Conservation (phyloP, 2,797 vertebrate species). For the Poecilia gillii region DNA sequence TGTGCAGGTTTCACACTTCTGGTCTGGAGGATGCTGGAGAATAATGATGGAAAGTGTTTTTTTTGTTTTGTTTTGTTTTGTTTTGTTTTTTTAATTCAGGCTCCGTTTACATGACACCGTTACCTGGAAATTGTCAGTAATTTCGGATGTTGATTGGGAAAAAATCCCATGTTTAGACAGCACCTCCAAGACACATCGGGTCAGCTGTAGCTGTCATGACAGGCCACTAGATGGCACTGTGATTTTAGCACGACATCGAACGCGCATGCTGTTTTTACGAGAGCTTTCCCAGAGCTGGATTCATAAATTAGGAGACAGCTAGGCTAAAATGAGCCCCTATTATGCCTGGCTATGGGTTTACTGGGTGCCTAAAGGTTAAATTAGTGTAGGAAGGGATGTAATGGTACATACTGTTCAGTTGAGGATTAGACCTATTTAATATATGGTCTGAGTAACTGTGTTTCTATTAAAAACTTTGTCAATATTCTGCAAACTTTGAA, state of each 20-base stretch:
- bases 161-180: too few relatives aligned
- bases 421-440: not conserved
- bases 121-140: too few relatives aligned
- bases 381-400: not conserved
- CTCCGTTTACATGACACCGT: too few relatives aligned
- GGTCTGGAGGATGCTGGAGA: slow-evolving; percentile 17
- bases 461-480: too few relatives aligned
- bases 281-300: slow-evolving; percentile 15
- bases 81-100: not conserved
- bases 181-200: too few relatives aligned
- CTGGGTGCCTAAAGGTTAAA: slow-evolving; percentile 14
- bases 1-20: slow-evolving; percentile 9
- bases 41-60: slow-evolving; percentile 21
- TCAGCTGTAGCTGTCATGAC: too few relatives aligned
- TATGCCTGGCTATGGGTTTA: slow-evolving; percentile 7
- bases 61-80: too few relatives aligned
- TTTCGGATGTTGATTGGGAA: too few relatives aligned
- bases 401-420: slow-evolving; percentile 3
- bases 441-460: not conserved
- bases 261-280: too few relatives aligned
- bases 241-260: too few relatives aligned
- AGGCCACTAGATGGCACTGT: too few relatives aligned
- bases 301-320: not conserved
- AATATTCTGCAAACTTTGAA: too few relatives aligned
- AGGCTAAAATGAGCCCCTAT: slow-evolving; percentile 3